Base-by-base conservation (phyloP, 2,888 invertebrate genomes). In the Troides aeacus region DNA sequence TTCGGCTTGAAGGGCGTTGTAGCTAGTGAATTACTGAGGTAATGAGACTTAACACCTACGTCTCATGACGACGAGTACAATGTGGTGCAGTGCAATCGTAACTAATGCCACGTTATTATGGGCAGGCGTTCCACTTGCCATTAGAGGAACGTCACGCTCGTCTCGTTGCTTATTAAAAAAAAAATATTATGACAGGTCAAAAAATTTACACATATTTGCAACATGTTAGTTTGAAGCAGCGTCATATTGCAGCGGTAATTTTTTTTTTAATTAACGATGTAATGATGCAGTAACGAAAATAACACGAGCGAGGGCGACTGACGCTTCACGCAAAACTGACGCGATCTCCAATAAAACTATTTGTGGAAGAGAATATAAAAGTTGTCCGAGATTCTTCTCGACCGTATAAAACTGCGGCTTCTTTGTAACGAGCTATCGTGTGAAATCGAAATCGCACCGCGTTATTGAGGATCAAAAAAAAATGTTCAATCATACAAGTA, bases 401-500 rank as follows among this genome's bases (percentile, higher is more conserved):
- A 72, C 69, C 69, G 70, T 58, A 63, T 68, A 30, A 61, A 61
- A 70, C 59, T 57, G 71, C 57, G 68, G 66, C 71, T 71, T 66
- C 68, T 74, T 74, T 74, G 68, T 64, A 67, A 61, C 62, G 64
- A 63, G 63, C 66, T 64, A 62, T 36, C 62, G 62, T 66, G 62
- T 74, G 72, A 73, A 24, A 23, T 23, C 21, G 64, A 56, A 30
- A n/a, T 36, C 15, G 58, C 12, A 60, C 17, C 12, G 7, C 6
- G 2, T 30, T 15, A 36, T 60, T 60, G 30, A 30, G 18, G 24
- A 15, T 15, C 7, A 5, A 36, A 53, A 53, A 17, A 77, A 74
- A 72, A 89, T 90, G 90, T 89, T 90, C 74, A 89, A 87, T 78
- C 86, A 86, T 66, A 84, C 87, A 15, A 84, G 84, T 71, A 84